phyloP scores from a whole-genome alignment of 2,888 invertebrate genomes.

The Torymus texanus region DNA sequence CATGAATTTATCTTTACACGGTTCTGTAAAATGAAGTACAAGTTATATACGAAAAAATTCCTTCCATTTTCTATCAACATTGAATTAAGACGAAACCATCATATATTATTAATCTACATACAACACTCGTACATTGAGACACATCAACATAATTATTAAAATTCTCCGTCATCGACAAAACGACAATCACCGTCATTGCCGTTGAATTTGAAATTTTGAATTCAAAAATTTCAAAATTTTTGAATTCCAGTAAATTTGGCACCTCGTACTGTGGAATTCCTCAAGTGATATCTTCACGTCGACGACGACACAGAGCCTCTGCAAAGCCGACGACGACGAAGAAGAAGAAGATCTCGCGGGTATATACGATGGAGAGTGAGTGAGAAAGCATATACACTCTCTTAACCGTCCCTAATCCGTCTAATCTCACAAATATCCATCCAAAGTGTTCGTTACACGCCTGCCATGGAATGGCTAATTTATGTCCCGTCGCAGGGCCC shows the following conservation, averaged over 20 bases:
- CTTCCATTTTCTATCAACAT: too few species aligned
- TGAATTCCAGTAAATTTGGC: slow-evolving; percentile 24
- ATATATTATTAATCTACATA: not conserved
- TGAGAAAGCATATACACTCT: too few species aligned
- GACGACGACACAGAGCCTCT: not conserved
- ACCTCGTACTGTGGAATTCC: slow-evolving; percentile 20
- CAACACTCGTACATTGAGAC: not conserved
- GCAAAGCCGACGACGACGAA: too few species aligned
- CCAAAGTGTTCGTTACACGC: slow-evolving; percentile 63
- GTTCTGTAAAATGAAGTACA: too few species aligned
- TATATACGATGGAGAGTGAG: too few species aligned
- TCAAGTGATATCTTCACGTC: not conserved
- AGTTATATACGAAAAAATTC: too few species aligned
- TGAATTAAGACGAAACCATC: too few species aligned
- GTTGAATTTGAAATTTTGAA: too few species aligned
- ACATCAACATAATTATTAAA: slow-evolving; percentile 4
- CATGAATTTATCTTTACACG: too few species aligned
- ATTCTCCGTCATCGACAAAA: not conserved
- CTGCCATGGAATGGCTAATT: slow-evolving; percentile 65
- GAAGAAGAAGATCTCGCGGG: slow-evolving; percentile 7
- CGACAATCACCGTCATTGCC: too few species aligned
- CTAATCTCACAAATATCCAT: slow-evolving; percentile 64
- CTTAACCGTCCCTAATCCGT: slow-evolving; percentile 41
- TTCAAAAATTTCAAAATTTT: too few species aligned
- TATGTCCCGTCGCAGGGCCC: slow-evolving; percentile 60